Conservation (phyloP, 2,113 vertebrate genomes). For the Odontophorus gujanensis region DNA sequence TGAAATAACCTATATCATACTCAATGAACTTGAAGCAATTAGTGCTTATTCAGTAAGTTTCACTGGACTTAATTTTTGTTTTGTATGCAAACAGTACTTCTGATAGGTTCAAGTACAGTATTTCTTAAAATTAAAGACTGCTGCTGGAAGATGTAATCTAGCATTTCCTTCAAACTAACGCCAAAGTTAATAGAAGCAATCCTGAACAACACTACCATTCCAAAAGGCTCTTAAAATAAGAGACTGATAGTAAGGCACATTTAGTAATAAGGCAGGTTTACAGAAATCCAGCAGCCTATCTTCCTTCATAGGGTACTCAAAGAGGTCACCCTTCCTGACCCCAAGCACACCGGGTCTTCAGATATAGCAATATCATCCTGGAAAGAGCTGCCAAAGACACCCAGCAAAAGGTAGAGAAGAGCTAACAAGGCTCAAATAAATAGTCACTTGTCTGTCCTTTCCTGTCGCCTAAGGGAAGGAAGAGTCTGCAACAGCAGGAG, state of each 20-base stretch:
- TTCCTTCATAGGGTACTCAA: not conserved
- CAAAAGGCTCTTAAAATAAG: not conserved
- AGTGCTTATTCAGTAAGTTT: conserved; percentile 9
- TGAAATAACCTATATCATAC: not conserved
- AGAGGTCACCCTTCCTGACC: not conserved
- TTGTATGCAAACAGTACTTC: not conserved
- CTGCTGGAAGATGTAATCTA: not conserved
- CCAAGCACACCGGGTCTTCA: not conserved
- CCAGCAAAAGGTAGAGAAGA: not conserved
- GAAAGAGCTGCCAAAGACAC: not conserved
- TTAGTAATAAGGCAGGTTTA: not conserved
- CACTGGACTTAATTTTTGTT: not conserved
- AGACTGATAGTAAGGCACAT: not conserved
- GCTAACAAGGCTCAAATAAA: not conserved
- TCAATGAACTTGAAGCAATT: conserved; percentile 10
- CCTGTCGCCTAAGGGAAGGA: not conserved
- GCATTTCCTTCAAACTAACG: not conserved
- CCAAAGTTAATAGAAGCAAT: not conserved
- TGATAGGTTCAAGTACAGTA: not conserved
- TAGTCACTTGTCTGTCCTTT: not conserved
- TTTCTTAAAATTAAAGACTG: not conserved
- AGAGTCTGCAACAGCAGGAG: not conserved
- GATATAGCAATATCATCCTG: not conserved
- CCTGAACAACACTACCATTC: not conserved
- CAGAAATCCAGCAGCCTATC: not conserved